Evolutionary conservation across 1,140 invertebrate species (phyloP), one percentile per base, ranked within the genome.

Genomic region (Eulimnadia texana): DNA sequence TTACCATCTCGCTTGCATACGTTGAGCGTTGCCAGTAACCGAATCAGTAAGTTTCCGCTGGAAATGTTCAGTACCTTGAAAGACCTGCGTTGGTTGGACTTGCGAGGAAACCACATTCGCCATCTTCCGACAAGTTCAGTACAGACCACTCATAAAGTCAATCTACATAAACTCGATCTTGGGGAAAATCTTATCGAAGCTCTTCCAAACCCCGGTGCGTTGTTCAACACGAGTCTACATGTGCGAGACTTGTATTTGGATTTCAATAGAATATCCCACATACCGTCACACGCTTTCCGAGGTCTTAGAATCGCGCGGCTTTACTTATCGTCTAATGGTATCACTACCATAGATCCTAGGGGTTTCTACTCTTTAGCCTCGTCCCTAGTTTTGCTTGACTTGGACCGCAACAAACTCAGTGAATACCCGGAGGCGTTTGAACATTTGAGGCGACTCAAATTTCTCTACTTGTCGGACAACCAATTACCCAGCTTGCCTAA

Each of bases 381-480:
- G 55, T 81, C 78, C 29, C 72, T 93, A 9, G 87, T 91, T 65
- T 86, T 88, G 67, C 70, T 93, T 50, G 88, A 91, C 71, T 71
- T 92, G 55, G 88, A 90, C 64, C 82, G 86, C 64, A 93, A 93
- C 68, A 78, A 82, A 63, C 74, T 93, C 9, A 74, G 73, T 3
- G 71, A 72, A 3, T 77, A 90, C 60, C 87, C 88, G 1, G 72
- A 72, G 50, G 84, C 86, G 20, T 71, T 92, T 28, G 78, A 76
- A 54, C 74, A 77, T 27, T 71, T 91, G 56, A 79, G 74, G 61
- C 78, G 77, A 50, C 71, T 93, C 1, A 81, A 85, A 63, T 90
- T 88, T 71, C 76, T 93, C 23, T 91, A 90, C 71, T 70, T 93
- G 28, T 84, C 86, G 10, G 86, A 86, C 65, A 93, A 93, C 72